These are phyloP conservation scores for Drosophila mettleri DNA, from an alignment of 2,888 invertebrate species.

Conservation along the genomic window DNA sequence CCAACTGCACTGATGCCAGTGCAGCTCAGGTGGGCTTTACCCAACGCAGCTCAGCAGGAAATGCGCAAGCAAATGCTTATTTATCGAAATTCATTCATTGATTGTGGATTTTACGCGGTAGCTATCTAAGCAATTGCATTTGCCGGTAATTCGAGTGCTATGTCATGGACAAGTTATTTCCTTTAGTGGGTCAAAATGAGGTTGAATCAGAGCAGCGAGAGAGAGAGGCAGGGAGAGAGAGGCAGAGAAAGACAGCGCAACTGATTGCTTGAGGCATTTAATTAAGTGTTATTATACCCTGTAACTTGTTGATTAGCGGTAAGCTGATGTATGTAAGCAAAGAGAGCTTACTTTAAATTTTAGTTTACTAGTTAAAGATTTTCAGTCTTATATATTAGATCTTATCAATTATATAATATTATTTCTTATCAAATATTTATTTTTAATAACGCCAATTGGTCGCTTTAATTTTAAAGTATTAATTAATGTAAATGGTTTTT, in stretches of 20 bases:
- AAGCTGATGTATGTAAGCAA: not conserved
- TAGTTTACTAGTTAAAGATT: not conserved
- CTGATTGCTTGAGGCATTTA: conserved; percentile 34
- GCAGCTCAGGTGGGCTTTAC: conserved; percentile 16
- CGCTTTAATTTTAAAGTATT: not conserved
- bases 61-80: conserved; percentile 45
- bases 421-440: conserved; percentile 2
- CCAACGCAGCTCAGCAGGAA: conserved; percentile 24
- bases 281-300: conserved; percentile 38
- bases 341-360: not conserved
- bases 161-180: conserved; percentile 57
- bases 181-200: conserved; percentile 45
- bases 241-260: conserved; percentile 4
- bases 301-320: not conserved
- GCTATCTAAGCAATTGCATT: conserved; percentile 30
- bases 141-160: conserved; percentile 1
- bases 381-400: not conserved
- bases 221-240: not conserved
- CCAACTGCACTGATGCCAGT: not conserved
- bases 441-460: no score
- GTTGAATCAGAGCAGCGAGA: conserved; percentile 32
- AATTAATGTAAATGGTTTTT: no score
- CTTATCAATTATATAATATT: no score
- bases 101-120: not conserved
- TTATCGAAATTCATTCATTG: conserved; percentile 10